Conservation (phyloP, 2,797 vertebrate species). For the Morelia viridis region DNA sequence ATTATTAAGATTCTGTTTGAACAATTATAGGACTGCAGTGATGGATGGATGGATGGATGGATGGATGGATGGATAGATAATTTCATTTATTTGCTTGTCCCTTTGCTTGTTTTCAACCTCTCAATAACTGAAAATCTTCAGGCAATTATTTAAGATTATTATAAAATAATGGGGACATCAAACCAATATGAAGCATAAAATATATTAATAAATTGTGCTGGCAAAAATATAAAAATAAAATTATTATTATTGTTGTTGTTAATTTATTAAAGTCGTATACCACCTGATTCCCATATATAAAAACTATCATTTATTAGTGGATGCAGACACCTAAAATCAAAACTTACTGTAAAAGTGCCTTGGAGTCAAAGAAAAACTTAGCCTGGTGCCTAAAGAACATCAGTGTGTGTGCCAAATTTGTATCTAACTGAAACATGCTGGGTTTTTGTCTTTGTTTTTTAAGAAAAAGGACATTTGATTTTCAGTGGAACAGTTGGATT, state of each 20-base stretch:
- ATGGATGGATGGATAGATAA: background rate
- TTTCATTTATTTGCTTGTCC: background rate
- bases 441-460: too few relatives aligned
- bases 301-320: too few relatives aligned
- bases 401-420: too few relatives aligned
- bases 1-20: too few relatives aligned
- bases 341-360: too few relatives aligned
- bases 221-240: background rate
- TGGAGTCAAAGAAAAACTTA: too few relatives aligned
- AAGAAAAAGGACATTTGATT: too few relatives aligned
- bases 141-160: background rate
- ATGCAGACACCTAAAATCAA: too few relatives aligned
- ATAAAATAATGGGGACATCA: background rate
- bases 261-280: background rate
- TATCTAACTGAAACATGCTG: too few relatives aligned
- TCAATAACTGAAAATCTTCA: background rate
- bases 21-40: background rate
- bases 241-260: background rate
- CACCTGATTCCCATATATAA: background rate
- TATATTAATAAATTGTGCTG: background rate
- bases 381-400: too few relatives aligned
- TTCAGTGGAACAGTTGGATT: too few relatives aligned
- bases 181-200: background rate
- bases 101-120: background rate
- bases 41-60: background rate